Evolutionary conservation across 1,140 invertebrate genomes (phyloP).

Genomic region (Ips nitidus): DNA sequence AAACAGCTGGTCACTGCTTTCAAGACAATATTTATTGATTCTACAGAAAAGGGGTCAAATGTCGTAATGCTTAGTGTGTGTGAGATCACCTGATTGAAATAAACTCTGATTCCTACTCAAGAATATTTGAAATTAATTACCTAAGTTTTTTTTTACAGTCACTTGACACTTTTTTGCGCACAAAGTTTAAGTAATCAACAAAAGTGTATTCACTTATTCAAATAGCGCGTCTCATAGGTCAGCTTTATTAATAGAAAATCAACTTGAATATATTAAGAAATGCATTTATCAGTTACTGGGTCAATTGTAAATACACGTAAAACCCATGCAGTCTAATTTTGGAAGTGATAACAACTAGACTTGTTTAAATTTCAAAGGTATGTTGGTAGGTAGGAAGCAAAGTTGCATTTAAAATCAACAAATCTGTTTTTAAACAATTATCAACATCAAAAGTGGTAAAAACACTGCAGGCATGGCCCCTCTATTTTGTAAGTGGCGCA

Average conservation of each 20-base stretch:
- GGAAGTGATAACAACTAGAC: no score
- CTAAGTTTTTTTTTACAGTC: no score
- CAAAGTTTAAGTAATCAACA: no score
- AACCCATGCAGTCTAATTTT: background rate
- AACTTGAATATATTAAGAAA: background rate
- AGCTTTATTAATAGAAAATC: background rate
- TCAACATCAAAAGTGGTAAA: background rate
- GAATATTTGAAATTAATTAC: no score
- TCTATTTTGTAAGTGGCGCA: background rate
- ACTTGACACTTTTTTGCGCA: no score
- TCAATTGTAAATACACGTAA: background rate
- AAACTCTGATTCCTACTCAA: no score
- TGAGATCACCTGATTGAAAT: no score
- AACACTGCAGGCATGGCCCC: background rate
- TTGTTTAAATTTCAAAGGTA: no score
- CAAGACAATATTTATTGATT: no score
- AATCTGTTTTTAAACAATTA: conserved; percentile 17
- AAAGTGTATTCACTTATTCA: background rate
- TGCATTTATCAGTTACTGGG: background rate
- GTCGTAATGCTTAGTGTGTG: no score
- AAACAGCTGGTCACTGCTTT: no score
- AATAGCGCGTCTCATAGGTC: background rate
- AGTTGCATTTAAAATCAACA: background rate
- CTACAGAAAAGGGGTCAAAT: no score
- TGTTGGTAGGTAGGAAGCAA: background rate